Conservation (phyloP, 1,140 invertebrate species). For the Propsilocerus akamusi region DNA sequence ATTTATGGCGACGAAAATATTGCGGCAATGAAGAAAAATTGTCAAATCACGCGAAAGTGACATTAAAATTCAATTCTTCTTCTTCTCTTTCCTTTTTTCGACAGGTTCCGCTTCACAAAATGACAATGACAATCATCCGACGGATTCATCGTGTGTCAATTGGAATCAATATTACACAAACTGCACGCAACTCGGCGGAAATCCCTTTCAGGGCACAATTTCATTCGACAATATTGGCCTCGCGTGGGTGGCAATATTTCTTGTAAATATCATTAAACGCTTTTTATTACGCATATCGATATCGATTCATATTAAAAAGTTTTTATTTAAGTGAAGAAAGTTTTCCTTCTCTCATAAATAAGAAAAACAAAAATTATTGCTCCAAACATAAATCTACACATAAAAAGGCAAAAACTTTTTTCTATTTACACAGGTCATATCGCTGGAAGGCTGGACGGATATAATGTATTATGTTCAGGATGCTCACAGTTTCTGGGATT, state of each 20-base stretch:
- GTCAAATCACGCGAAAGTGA: too few species aligned
- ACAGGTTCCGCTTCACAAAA: constrained; percentile 25
- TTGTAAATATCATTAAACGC: constrained; percentile 48
- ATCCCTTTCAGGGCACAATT: constrained; percentile 98
- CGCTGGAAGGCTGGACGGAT: constrained; percentile 89
- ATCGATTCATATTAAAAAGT: too few species aligned
- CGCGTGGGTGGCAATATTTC: constrained; percentile 99
- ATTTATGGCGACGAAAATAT: too few species aligned
- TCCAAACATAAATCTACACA: too few species aligned
- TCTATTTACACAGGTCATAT: constrained; percentile 48
- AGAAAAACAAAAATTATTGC: too few species aligned
- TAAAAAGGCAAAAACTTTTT: not conserved
- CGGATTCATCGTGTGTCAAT: constrained; percentile 72
- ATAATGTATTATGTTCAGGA: constrained; percentile 99
- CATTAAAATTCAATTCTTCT: not conserved
- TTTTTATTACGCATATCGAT: too few species aligned
- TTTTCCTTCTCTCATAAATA: too few species aligned
- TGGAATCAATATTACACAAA: constrained; percentile 98
- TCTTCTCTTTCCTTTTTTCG: not conserved
- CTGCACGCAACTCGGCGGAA: constrained; percentile 79
- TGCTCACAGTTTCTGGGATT: constrained; percentile 99
- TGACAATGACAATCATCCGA: constrained; percentile 30
- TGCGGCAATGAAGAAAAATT: too few species aligned
- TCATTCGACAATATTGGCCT: constrained; percentile 99
- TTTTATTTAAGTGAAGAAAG: too few species aligned